Percentiles rank a stretch among this genome's conserved stretches.
These are phyloP conservation scores for Pipistrellus nathusii DNA, from an alignment of 2,797 vertebrate species.

Conservation along the genomic window DNA sequence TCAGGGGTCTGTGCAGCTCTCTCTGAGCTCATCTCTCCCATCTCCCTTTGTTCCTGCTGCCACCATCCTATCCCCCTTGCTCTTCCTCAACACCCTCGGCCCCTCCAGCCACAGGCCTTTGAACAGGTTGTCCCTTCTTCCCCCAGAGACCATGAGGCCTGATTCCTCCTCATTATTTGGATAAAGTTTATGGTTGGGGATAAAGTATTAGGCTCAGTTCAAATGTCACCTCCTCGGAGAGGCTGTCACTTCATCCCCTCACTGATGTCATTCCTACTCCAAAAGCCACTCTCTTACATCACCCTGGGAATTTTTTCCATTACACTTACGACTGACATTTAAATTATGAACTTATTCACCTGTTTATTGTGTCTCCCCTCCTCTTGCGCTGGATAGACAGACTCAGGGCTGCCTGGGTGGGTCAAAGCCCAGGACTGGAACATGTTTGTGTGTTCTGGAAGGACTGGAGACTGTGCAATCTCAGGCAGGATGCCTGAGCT, in stretches of 20 bases:
- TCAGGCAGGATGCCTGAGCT: neutral
- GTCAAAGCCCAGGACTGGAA: neutral
- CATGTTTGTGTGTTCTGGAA: neutral
- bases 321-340: constrained; percentile 17
- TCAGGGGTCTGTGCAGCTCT: constrained; percentile 66
- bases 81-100: neutral
- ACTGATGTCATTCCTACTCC: constrained; percentile 16
- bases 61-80: constrained; percentile 42
- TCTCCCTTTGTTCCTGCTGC: neutral
- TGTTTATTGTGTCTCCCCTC: neutral
- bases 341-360: neutral
- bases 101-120: neutral
- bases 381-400: neutral
- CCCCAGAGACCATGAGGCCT: neutral
- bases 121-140: neutral
- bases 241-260: neutral
- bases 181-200: neutral
- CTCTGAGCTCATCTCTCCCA: neutral
- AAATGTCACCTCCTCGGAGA: constrained; percentile 67
- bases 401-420: neutral
- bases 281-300: constrained; percentile 16
- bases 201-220: constrained; percentile 31
- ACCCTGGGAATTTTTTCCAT: constrained; percentile 37
- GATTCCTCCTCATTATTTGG: constrained; percentile 21
- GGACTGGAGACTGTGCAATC: neutral